phyloP scores from a whole-genome alignment of 2,113 vertebrate genomes.

The Crocuta crocuta region DNA sequence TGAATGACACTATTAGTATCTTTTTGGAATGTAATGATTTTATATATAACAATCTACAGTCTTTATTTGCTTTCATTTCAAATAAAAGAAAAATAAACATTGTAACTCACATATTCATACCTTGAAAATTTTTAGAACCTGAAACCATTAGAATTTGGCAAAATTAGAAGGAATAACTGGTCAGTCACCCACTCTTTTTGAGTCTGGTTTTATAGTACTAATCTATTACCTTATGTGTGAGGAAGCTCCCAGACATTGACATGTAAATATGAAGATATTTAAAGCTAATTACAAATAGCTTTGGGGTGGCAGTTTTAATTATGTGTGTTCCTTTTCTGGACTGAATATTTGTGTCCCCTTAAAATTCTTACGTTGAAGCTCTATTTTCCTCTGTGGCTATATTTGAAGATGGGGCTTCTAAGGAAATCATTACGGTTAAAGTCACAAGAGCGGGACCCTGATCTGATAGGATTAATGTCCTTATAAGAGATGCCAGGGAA shows the following conservation, averaged over 20 bases:
- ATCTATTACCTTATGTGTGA: neutral
- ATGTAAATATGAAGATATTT: neutral
- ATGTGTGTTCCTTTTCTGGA: neutral
- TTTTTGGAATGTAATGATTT: neutral
- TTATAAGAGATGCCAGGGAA: neutral
- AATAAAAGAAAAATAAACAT: neutral
- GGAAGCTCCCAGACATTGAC: neutral
- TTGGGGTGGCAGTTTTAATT: neutral
- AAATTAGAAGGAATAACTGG: neutral
- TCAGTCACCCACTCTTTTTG: neutral
- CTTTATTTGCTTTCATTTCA: slow-evolving; percentile 16
- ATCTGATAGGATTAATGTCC: neutral
- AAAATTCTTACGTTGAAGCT: neutral
- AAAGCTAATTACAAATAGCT: neutral
- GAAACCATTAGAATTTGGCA: neutral
- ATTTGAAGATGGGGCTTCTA: neutral
- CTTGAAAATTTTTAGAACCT: neutral
- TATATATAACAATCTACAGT: neutral
- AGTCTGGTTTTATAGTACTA: neutral
- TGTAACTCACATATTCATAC: neutral
- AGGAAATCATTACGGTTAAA: neutral
- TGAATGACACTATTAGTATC: neutral
- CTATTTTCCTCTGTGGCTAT: neutral
- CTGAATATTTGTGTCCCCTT: neutral
- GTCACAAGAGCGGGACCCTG: neutral